phyloP scores from a whole-genome alignment of 2,888 invertebrate species.

The Nephrotoma flavescens region DNA sequence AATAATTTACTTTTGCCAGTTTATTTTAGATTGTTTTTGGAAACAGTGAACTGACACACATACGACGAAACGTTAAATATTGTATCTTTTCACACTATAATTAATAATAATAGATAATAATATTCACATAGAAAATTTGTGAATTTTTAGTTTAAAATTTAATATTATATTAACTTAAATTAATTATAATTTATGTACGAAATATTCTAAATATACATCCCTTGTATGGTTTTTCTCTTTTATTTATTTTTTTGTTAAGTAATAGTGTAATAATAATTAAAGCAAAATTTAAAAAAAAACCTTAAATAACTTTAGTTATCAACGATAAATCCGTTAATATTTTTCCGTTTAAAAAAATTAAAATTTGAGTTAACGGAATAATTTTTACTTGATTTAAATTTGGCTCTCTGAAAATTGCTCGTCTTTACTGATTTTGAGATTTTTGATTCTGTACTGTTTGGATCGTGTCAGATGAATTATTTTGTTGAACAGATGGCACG shows the following conservation, averaged over 20 bases:
- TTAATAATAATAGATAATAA: background rate
- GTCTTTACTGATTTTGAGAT: background rate
- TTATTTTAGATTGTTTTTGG: background rate
- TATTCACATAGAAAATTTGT: background rate
- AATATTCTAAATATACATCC: background rate
- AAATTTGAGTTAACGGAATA: background rate
- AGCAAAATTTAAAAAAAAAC: background rate
- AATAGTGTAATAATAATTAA: background rate
- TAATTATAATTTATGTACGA: background rate
- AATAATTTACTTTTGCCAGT: background rate
- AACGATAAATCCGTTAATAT: background rate
- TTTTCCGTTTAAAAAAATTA: background rate
- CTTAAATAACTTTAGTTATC: background rate
- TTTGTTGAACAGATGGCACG: constrained; percentile 12
- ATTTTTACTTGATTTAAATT: background rate
- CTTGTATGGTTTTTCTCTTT: background rate
- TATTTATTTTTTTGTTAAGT: background rate
- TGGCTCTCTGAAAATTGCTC: background rate
- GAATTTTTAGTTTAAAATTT: background rate
- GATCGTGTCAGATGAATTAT: background rate
- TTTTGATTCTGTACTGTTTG: background rate
- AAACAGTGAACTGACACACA: background rate
- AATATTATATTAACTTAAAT: background rate
- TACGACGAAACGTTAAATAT: background rate
- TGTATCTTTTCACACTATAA: background rate